Base-by-base conservation (phyloP, 2,113 vertebrate genomes). In the Fulmarus glacialis region DNA sequence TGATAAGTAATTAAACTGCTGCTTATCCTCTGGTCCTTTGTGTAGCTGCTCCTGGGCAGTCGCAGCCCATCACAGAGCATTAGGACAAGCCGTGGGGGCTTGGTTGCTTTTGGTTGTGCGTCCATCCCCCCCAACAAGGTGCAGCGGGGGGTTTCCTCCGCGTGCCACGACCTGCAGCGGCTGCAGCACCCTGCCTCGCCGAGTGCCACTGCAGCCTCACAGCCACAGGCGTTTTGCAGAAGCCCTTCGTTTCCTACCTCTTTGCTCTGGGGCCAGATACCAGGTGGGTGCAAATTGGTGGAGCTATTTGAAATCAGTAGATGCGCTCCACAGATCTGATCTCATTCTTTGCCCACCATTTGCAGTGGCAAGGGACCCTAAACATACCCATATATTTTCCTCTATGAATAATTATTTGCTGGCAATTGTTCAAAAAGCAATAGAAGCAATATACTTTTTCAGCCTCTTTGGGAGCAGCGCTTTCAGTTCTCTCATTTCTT, bases 401-500 rank as follows among this genome's bases (percentile, higher is more conserved):
- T 93, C 32, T 89, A 38, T 96, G 90, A 95, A 80, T 95, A 97
- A 82, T 95, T 96, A 80, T 95, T 95, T 84, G 53, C 79, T 97
- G 86, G 71, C 87, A 58, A 86, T 84, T 96, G 85, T 97, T 95
- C 95, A n/a, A 89, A 94, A 95, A 95, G 94, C 90, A 94, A n/a
- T 67, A 92, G 79, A 93, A 98, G 94, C 77, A 95, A 82, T 96
- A 82, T 34, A 83, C 67, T 96, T 85, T 42, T 96, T 70, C 81
- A 96, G 91, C 43, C 62, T 94, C 88, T 91, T 73, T 92, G 82
- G 87, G 87, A 91, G 97, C 77, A 79, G 94, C 8, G 26, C 72
- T 97, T 97, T 73, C 94, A 53, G 48, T 94, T 98, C 86, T 87
- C 79, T 98, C 93, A 97, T 98, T 98, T 97, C 97, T 94, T 89